These are phyloP conservation scores for Galerucella calmariensis DNA, from an alignment of 2,888 invertebrate genomes.

Conservation along the genomic window DNA sequence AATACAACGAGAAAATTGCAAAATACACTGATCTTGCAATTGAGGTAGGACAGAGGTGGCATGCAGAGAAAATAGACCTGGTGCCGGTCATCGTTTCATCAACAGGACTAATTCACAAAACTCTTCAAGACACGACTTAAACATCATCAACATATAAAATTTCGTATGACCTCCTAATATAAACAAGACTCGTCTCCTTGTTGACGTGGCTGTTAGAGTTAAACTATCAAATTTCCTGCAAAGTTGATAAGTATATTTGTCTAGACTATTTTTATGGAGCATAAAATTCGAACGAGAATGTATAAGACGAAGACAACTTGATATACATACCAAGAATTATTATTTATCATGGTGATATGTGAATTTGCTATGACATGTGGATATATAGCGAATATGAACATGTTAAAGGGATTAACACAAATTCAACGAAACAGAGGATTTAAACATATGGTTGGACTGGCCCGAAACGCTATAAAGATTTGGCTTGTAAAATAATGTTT, in stretches of 20 bases:
- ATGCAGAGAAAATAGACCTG: no score
- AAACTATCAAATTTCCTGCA: conserved; percentile 5
- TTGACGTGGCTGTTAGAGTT: neutral
- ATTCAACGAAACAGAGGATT: neutral
- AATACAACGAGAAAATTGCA: no score
- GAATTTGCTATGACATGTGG: neutral
- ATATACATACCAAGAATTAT: neutral
- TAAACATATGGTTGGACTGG: neutral
- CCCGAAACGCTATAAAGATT: no score
- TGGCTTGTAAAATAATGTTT: no score
- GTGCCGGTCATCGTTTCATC: no score
- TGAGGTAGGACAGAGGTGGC: no score
- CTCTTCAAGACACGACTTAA: no score
- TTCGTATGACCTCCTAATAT: neutral
- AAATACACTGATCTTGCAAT: no score
- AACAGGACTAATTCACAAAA: no score
- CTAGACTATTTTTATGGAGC: neutral
- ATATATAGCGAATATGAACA: neutral
- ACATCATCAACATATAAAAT: neutral
- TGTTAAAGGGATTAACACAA: neutral
- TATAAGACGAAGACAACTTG: neutral
- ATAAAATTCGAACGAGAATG: neutral
- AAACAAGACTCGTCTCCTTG: neutral
- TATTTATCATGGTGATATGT: conserved; percentile 1
- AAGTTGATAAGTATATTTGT: neutral